These are phyloP conservation scores for Crenichthys baileyi DNA, from an alignment of 2,797 vertebrate species.

Conservation along the genomic window DNA sequence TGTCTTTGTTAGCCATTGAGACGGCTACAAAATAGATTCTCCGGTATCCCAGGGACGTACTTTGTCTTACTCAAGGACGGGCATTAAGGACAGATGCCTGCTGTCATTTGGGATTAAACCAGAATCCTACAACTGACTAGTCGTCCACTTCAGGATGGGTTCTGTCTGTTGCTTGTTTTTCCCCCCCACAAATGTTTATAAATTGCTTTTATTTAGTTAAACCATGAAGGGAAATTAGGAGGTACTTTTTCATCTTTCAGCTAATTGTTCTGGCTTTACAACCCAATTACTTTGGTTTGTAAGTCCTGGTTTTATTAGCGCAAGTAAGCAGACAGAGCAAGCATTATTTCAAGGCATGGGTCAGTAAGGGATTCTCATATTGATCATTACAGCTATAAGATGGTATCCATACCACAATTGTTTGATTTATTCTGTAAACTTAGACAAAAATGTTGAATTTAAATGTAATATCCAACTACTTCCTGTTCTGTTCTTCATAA, in stretches of 20 bases:
- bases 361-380: neutral
- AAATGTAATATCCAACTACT: neutral
- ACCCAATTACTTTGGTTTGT: neutral
- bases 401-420: neutral
- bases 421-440: neutral
- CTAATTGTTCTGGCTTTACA: neutral
- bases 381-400: neutral
- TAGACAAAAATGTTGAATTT: neutral
- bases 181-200: no score
- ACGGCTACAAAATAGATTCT: slow-evolving; percentile 31
- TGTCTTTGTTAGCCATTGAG: slow-evolving; percentile 38
- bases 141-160: slow-evolving; percentile 19
- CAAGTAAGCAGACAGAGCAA: neutral
- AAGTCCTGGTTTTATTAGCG: neutral
- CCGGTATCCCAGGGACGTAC: slow-evolving; percentile 8
- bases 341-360: neutral
- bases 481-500: neutral
- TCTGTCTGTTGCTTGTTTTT: slow-evolving; percentile 5
- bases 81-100: slow-evolving; percentile 28
- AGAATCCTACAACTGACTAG: slow-evolving; percentile 22
- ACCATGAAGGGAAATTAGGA: neutral
- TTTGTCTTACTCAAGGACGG: slow-evolving; percentile 48
- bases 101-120: slow-evolving; percentile 54
- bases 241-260: neutral
- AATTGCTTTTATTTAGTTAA: neutral